A percentile compares a stretch with the other conserved stretches of the same genome.
These are phyloP conservation scores for Chrysolina americana DNA, from an alignment of 2,888 invertebrate genomes.

Conservation along the genomic window DNA sequence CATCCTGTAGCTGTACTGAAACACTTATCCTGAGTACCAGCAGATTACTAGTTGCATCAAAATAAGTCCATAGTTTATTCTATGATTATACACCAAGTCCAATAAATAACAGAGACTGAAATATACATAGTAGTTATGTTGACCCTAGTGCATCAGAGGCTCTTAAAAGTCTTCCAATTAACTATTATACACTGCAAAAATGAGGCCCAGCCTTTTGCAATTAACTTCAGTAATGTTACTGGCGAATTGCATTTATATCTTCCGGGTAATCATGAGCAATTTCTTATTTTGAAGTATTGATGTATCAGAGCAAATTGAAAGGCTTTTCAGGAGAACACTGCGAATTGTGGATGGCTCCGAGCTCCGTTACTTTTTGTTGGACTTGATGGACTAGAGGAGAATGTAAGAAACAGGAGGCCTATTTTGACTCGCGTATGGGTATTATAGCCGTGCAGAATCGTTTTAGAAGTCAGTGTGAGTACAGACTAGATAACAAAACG, in stretches of 20 bases:
- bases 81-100: slow-evolving; percentile 47
- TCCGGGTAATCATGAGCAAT: slow-evolving; percentile 56
- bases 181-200: slow-evolving; percentile 52
- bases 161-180: slow-evolving; percentile 53
- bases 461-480: slow-evolving; percentile 2
- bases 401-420: background rate
- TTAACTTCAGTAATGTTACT: slow-evolving; percentile 56
- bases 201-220: slow-evolving; percentile 57
- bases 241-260: slow-evolving; percentile 52
- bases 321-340: slow-evolving; percentile 19
- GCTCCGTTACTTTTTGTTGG: slow-evolving; percentile 13
- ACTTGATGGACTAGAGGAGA: background rate
- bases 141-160: slow-evolving; percentile 49
- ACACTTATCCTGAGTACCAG: slow-evolving; percentile 40
- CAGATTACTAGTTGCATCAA: slow-evolving; percentile 41
- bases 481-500: slow-evolving; percentile 16
- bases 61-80: slow-evolving; percentile 46
- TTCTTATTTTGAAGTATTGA: slow-evolving; percentile 54
- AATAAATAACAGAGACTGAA: slow-evolving; percentile 50
- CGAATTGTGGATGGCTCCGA: slow-evolving; percentile 6
- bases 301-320: slow-evolving; percentile 56
- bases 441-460: slow-evolving; percentile 11
- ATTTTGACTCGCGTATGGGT: slow-evolving; percentile 19
- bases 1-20: slow-evolving; percentile 34
- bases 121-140: slow-evolving; percentile 51